Percentiles rank a stretch among this genome's conserved stretches.
phyloP scores from a whole-genome alignment of 2,113 vertebrate species.

The Steatornis caripensis region DNA sequence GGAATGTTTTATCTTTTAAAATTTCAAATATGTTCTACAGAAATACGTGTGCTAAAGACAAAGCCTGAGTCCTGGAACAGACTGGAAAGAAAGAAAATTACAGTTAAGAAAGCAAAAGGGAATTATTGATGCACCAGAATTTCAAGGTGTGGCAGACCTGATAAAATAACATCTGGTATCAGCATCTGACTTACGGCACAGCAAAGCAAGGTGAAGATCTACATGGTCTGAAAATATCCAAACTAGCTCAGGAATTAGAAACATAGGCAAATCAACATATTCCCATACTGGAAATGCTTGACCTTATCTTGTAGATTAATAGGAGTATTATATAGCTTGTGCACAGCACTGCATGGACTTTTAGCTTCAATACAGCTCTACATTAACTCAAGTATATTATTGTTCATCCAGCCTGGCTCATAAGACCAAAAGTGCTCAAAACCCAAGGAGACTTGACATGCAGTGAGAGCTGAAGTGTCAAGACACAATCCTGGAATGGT shows the following conservation, averaged over 20 bases:
- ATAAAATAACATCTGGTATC: neutral
- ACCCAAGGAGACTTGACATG: neutral
- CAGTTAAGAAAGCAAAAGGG: neutral
- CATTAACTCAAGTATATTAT: neutral
- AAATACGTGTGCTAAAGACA: neutral
- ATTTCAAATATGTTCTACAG: rapidly evolving
- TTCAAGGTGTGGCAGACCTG: neutral
- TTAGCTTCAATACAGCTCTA: neutral
- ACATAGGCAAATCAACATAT: neutral
- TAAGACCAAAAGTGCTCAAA: neutral
- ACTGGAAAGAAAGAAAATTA: neutral
- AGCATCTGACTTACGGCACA: neutral
- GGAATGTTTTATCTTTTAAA: neutral
- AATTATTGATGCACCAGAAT: neutral
- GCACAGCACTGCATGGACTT: neutral
- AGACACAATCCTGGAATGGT: neutral
- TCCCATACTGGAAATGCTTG: neutral
- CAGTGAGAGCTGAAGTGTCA: neutral
- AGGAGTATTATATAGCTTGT: neutral
- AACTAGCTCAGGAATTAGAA: neutral
- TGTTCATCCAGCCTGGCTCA: neutral
- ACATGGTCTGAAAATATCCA: neutral
- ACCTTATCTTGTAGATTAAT: neutral
- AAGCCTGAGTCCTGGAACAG: neutral
- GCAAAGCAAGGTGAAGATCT: neutral